Base-by-base conservation (phyloP, 2,888 invertebrate genomes). In the Perithous albicinctus region DNA sequence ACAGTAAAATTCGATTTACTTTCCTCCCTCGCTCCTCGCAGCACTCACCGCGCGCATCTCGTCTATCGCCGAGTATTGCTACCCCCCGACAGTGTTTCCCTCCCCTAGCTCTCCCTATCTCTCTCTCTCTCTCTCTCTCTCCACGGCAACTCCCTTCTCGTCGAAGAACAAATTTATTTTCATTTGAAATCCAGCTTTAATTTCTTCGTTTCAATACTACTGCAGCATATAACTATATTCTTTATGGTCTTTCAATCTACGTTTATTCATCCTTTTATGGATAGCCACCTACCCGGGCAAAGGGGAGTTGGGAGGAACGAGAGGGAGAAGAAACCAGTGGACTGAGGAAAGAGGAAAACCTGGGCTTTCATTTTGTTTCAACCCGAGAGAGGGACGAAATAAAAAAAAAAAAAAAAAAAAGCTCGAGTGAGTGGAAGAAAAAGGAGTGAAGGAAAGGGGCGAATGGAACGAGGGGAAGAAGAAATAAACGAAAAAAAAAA, bases 191-290 rank as follows among this genome's bases (percentile, higher is more conserved):
- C 81, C 84, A 85, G 84, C 84, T 86, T 86, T 86, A 86, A 86
- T 86, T 86, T 86, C 85, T 86, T 84, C 81, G 81, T 75, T 86
- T 86, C 85, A 84, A 82, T 85, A 66, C 59, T 43, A 29, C 41
- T 23, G 51, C 32, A 23, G 54, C 4, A 6, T 51, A 76, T 66
- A 54, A 0, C 35, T 80, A 78, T 70, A 84, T 86, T 86, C 63
- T 84, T 86, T 85, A 87, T 85, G 83, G 80, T 85, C 86, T 86
- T 86, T 86, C 87, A 87, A 87, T 87, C 86, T 87, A 86, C 87
- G 85, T 87, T 87, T 86, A 88, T 89, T 88, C 86, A 85, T 86
- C 81, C 85, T 85, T 89, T 86, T 85, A 87, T 86, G 83, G 85
- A 84, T 79, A 85, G 76, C 81, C 81, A 70, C 84, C 76, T 64